These are phyloP conservation scores for Amniataba percoides DNA, from an alignment of 2,797 vertebrate species.

Conservation along the genomic window DNA sequence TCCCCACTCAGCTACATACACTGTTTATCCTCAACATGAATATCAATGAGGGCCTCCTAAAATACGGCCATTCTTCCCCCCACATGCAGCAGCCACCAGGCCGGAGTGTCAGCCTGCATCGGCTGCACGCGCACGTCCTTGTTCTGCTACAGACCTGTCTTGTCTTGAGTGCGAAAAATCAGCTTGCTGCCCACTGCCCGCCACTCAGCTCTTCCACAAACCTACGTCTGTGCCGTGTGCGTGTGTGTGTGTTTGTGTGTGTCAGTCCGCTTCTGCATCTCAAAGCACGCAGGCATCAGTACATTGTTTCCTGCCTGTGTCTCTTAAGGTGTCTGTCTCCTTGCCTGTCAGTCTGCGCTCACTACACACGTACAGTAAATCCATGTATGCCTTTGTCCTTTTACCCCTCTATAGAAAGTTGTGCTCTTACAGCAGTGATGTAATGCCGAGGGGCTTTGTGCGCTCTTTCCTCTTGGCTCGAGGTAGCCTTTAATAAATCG, in stretches of 20 bases:
- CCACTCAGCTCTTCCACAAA: conserved; percentile 75
- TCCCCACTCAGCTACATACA: conserved; percentile 85
- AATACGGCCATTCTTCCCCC: conserved; percentile 79
- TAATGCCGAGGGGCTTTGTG: conserved; percentile 77
- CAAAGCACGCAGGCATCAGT: conserved; percentile 39
- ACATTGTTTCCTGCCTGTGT: conserved; percentile 57
- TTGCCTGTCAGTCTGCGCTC: conserved; percentile 61
- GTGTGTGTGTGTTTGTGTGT: conserved; percentile 20
- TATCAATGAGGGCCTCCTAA: conserved; percentile 84
- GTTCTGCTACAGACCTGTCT: conserved; percentile 83
- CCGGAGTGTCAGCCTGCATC: conserved; percentile 74
- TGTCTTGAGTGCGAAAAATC: conserved; percentile 83
- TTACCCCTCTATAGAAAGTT: conserved; percentile 68
- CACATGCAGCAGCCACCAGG: conserved; percentile 78
- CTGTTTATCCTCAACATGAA: conserved; percentile 85
- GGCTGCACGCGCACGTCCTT: conserved; percentile 80
- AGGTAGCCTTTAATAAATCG: conserved; percentile 81
- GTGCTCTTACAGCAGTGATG: conserved; percentile 80
- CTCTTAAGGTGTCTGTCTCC: conserved; percentile 55
- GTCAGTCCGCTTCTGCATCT: conserved; percentile 29
- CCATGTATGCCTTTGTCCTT: conserved; percentile 72
- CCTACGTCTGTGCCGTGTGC: conserved; percentile 64
- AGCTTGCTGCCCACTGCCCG: conserved; percentile 78
- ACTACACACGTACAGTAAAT: conserved; percentile 76
- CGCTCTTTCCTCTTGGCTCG: conserved; percentile 79